These are phyloP conservation scores for Meles meles DNA, from an alignment of 2,113 vertebrate species.

Conservation along the genomic window DNA sequence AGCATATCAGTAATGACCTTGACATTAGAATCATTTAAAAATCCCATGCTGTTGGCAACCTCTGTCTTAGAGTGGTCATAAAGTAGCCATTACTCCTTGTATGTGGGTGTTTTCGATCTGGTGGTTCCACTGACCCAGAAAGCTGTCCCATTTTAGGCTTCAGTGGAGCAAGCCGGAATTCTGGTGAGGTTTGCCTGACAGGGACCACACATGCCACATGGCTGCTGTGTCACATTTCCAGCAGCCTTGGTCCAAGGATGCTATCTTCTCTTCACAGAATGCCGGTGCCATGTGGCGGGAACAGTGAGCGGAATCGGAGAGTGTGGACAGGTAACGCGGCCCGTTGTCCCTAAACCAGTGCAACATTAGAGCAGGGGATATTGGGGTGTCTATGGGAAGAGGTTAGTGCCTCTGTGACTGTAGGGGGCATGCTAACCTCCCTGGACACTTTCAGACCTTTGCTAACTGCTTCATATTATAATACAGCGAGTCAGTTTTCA, in stretches of 20 bases:
- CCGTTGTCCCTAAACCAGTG: rapidly evolving
- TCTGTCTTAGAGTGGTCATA: neutral
- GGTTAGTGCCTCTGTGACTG: neutral
- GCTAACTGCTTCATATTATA: neutral
- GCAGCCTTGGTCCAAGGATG: neutral
- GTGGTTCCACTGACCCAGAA: neutral
- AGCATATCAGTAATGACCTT: neutral
- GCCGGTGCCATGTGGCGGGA: slow-evolving; percentile 89
- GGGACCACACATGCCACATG: neutral
- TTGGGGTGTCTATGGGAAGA: neutral
- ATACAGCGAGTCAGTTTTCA: neutral
- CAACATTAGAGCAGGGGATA: rapidly evolving
- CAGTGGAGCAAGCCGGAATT: neutral
- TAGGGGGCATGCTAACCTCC: neutral
- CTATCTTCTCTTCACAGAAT: slow-evolving; percentile 83
- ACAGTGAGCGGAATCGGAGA: slow-evolving; percentile 90
- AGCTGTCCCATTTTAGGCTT: neutral
- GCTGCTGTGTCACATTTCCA: neutral
- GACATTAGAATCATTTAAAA: neutral
- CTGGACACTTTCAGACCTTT: neutral
- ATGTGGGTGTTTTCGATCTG: neutral
- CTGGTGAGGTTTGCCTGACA: neutral
- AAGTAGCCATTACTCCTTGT: neutral
- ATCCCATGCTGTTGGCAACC: neutral
- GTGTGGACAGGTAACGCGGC: slow-evolving; percentile 89